phyloP scores from a whole-genome alignment of 2,888 invertebrate genomes.

The Cistogaster globosa region DNA sequence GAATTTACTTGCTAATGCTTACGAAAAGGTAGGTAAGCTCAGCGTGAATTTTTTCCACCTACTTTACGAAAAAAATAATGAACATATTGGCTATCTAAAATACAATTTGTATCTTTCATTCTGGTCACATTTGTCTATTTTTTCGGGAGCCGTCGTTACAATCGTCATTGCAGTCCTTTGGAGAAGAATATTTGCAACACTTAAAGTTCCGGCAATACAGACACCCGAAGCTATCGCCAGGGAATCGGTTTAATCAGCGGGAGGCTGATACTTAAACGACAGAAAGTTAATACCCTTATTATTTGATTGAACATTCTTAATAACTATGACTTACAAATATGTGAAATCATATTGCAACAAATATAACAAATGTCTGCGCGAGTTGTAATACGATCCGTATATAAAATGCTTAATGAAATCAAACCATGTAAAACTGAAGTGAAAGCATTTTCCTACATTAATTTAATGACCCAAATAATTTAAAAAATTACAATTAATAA shows the following conservation, averaged over 20 bases:
- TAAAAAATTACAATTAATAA: too few relatives aligned
- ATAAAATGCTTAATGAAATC: too few relatives aligned
- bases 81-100: neutral
- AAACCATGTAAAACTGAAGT: too few relatives aligned
- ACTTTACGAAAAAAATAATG: neutral
- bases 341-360: too few relatives aligned
- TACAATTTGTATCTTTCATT: neutral
- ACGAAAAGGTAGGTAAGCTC: slow-evolving; percentile 5
- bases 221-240: neutral
- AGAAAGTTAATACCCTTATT: too few relatives aligned
- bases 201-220: neutral
- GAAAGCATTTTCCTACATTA: too few relatives aligned
- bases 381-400: too few relatives aligned
- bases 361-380: too few relatives aligned
- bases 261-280: too few relatives aligned
- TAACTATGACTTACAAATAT: too few relatives aligned
- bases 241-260: neutral
- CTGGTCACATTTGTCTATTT: neutral
- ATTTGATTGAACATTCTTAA: too few relatives aligned
- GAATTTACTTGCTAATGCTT: neutral
- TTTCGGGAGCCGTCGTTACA: neutral
- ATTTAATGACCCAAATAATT: too few relatives aligned
- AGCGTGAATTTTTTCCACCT: neutral
- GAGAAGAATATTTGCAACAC: neutral
- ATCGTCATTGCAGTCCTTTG: neutral